These are phyloP conservation scores for Sericinus montela DNA, from an alignment of 2,888 invertebrate species.

Conservation along the genomic window DNA sequence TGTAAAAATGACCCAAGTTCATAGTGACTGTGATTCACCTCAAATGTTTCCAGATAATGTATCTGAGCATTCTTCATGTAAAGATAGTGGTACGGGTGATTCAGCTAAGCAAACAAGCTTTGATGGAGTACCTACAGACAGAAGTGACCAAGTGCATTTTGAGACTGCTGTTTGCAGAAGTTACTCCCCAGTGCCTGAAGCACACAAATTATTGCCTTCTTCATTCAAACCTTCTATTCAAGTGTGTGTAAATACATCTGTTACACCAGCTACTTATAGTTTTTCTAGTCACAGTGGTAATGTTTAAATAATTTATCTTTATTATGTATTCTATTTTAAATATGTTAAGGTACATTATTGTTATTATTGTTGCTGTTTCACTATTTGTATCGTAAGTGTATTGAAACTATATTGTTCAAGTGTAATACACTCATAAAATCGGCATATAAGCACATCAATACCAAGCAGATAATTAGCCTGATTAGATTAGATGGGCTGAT, in stretches of 20 bases:
- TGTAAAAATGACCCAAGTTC: slow-evolving; percentile 73
- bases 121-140: slow-evolving; percentile 74
- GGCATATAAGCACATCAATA: no score
- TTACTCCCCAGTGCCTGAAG: slow-evolving; percentile 73
- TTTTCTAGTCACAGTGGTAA: slow-evolving; percentile 78
- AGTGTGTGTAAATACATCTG: slow-evolving; percentile 75
- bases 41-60: slow-evolving; percentile 81
- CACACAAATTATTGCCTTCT: slow-evolving; percentile 72
- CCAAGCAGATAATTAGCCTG: no score
- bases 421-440: background rate
- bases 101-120: slow-evolving; percentile 86
- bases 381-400: slow-evolving; percentile 33
- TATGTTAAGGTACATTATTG: slow-evolving; percentile 30
- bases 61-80: slow-evolving; percentile 87
- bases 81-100: slow-evolving; percentile 90
- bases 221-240: slow-evolving; percentile 75
- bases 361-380: slow-evolving; percentile 53
- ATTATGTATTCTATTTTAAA: slow-evolving; percentile 24
- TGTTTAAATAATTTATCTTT: slow-evolving; percentile 37
- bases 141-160: slow-evolving; percentile 70
- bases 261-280: slow-evolving; percentile 76
- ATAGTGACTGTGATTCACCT: slow-evolving; percentile 73
- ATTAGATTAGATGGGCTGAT: no score
- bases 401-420: background rate
- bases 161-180: slow-evolving; percentile 63